phyloP scores from a whole-genome alignment of 1,140 invertebrate species.

The Atta colombica region DNA sequence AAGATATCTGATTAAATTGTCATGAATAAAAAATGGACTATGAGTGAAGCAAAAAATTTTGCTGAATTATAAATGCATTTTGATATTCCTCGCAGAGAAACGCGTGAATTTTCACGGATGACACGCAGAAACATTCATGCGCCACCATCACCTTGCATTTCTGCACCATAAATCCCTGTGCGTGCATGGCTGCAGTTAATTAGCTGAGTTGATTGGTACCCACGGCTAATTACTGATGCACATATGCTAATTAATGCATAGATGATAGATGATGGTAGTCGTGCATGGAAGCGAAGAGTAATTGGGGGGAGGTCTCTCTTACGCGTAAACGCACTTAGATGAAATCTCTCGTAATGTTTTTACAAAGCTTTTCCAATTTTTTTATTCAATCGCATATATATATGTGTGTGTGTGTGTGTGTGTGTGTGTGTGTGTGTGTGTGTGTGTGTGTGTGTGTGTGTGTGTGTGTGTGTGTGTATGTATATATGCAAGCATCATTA shows the following conservation, averaged over 20 bases:
- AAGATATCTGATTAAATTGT: neutral
- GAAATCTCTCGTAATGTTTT: neutral
- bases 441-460: no score
- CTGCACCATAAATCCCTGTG: slow-evolving; percentile 54
- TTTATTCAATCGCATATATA: neutral
- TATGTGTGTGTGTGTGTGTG: no score
- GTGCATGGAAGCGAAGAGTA: slow-evolving; percentile 38
- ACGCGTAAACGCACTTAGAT: slow-evolving; percentile 20
- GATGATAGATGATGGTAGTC: slow-evolving; percentile 52
- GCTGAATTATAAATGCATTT: slow-evolving; percentile 5
- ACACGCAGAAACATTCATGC: slow-evolving; percentile 6
- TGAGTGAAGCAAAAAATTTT: neutral
- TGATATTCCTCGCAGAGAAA: neutral
- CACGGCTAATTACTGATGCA: slow-evolving; percentile 55
- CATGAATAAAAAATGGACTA: neutral
- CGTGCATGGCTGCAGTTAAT: slow-evolving; percentile 59
- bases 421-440: no score
- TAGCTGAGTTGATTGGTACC: slow-evolving; percentile 62
- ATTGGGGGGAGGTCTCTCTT: slow-evolving; percentile 10
- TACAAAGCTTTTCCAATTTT: neutral
- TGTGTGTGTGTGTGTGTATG: no score
- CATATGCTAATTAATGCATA: slow-evolving; percentile 62
- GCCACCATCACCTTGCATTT: slow-evolving; percentile 32
- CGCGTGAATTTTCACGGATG: slow-evolving; percentile 46
- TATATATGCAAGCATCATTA: no score